Conservation (phyloP, 1,140 invertebrate genomes). For the Neodiprion lecontei region DNA sequence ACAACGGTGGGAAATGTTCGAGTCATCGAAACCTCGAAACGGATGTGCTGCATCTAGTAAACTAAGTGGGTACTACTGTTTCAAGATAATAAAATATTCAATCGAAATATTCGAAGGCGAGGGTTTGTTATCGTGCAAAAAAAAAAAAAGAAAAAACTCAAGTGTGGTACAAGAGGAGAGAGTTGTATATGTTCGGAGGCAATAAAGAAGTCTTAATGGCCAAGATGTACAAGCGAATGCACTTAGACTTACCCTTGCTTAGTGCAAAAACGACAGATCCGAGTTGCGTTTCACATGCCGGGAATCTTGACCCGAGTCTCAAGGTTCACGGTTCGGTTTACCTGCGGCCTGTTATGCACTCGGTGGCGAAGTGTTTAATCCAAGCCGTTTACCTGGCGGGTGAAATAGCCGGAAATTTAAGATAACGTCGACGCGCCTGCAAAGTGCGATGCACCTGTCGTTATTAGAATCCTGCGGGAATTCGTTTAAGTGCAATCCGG, state of each 20-base stretch:
- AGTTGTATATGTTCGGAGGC: background rate
- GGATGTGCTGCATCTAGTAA: too few relatives aligned
- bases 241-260: background rate
- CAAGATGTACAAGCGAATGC: slow-evolving; percentile 3
- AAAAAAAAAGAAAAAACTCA: background rate
- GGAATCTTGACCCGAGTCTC: background rate
- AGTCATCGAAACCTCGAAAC: too few relatives aligned
- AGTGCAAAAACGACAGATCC: background rate
- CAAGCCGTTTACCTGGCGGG: background rate
- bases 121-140: too few relatives aligned
- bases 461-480: background rate
- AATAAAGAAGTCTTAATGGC: background rate
- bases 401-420: background rate
- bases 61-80: too few relatives aligned
- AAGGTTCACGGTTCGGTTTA: background rate
- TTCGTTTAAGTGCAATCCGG: background rate
- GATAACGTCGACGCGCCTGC: background rate
- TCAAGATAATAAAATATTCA: too few relatives aligned
- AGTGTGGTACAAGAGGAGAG: background rate
- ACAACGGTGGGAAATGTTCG: too few relatives aligned
- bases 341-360: background rate
- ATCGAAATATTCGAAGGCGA: too few relatives aligned
- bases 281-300: background rate
- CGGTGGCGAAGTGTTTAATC: background rate
- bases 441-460: background rate